Conservation (phyloP, 1,140 invertebrate species). For the Tigriopus japonicus region DNA sequence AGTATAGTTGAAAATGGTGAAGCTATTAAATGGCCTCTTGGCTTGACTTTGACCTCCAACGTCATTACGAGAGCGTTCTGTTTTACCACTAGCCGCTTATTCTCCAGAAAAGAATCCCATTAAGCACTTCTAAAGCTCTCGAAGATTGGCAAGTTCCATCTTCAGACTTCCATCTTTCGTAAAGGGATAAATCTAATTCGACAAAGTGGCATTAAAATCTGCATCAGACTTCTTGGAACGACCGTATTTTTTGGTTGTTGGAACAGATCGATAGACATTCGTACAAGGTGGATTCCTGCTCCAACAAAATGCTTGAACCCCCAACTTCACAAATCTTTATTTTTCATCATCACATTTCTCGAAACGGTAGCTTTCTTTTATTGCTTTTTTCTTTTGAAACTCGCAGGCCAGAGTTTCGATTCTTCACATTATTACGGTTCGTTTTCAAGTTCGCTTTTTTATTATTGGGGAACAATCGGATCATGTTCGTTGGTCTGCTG, state of each 20-base stretch:
- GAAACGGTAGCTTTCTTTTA: neutral
- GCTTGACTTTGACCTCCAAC: no score
- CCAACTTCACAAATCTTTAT: neutral
- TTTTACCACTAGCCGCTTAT: no score
- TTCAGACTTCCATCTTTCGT: neutral
- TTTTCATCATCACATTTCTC: neutral
- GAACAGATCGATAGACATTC: neutral
- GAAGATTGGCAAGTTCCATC: no score
- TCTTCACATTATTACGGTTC: neutral
- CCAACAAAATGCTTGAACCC: no score
- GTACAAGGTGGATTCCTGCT: neutral
- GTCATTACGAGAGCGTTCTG: no score
- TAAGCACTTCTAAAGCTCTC: no score
- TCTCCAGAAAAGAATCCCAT: no score
- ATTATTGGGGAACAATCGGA: neutral
- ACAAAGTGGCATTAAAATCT: neutral
- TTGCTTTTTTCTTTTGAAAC: neutral
- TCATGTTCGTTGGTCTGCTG: neutral
- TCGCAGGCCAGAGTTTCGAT: neutral
- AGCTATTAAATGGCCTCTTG: no score
- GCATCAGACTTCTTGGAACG: neutral
- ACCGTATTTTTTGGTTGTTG: neutral
- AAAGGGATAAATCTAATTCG: neutral
- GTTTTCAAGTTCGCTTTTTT: neutral
- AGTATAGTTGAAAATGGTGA: no score